A percentile compares a stretch with the other conserved stretches of the same genome.
These are phyloP conservation scores for Tychaedon coryphoeus DNA, from an alignment of 2,113 vertebrate genomes.

Conservation along the genomic window DNA sequence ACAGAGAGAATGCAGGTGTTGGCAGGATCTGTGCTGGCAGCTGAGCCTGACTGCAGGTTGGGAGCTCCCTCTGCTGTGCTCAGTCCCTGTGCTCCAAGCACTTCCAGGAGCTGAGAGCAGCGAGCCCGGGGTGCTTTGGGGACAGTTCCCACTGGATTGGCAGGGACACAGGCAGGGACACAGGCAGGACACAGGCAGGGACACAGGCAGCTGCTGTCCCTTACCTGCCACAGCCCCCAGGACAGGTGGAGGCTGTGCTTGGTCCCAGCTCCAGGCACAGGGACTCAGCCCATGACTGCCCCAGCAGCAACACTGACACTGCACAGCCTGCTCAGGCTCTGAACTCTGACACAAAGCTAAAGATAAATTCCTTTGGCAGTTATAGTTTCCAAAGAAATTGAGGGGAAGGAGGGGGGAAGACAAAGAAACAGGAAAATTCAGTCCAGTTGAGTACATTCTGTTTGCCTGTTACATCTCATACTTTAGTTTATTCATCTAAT, in stretches of 20 bases:
- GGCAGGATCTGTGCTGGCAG: background rate
- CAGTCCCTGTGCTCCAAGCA: background rate
- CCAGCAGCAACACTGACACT: rapidly evolving
- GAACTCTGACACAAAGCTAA: background rate
- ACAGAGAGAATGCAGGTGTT: background rate
- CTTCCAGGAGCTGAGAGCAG: background rate
- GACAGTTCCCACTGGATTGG: rapidly evolving
- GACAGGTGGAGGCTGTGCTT: background rate
- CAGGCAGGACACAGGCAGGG: background rate
- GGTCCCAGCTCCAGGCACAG: background rate
- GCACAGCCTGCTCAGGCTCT: background rate
- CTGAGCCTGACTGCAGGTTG: rapidly evolving
- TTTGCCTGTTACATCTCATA: background rate
- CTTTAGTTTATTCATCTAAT: background rate
- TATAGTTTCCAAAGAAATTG: background rate
- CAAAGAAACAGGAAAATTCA: background rate
- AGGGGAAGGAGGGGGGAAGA: background rate
- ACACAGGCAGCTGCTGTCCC: background rate
- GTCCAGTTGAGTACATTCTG: background rate
- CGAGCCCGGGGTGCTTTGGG: rapidly evolving
- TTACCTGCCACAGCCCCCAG: rapidly evolving
- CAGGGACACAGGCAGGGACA: background rate
- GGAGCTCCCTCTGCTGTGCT: slow-evolving; percentile 16
- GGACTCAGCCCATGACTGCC: background rate
- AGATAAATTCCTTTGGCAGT: background rate